Evolutionary conservation across 2,113 vertebrate genomes (phyloP), one percentile per base, ranked within the genome.

Genomic region (Tragelaphus strepsiceros): DNA sequence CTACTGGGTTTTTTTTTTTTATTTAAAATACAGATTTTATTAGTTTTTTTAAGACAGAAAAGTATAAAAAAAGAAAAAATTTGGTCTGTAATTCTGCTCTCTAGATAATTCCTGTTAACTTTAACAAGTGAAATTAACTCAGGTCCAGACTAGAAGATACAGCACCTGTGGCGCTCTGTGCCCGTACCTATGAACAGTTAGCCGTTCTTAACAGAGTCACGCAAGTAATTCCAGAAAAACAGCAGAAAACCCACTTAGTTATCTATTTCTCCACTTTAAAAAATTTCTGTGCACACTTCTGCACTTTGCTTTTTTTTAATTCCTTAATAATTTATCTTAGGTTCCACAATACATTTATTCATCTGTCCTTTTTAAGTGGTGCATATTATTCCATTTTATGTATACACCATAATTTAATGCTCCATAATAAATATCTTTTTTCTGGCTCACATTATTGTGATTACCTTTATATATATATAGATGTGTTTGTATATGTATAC

Each of bases 51-150:
- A 90, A 96, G 24, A 97, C 49, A 83, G 19, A 80, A 89, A 86
- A 85, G 15, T 71, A 83, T 80, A 35, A 5, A 59, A 94, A 58
- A 87, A 90, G 39, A 39, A 59, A 88, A 96, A 97, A 95, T 28
- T 61, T 84, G 80, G 11, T 30, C 46, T 26, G 32, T 49, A 80
- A 84, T 88, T 85, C 49, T 90, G 24, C 17, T 58, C 10, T 43
- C 28, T 90, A 30, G 54, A 5, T 64, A 94, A 77, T 39, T 30
- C 14, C 74, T 88, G 3, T 13, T 83, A 92, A 74, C n/a, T 88
- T 88, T 81, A 87, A 90, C 93, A 94, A 90, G 53, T 96, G 91
- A 90, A 83, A 92, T 77, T 74, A 96, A 93, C 94, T 96, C 24
- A 59, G 21, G 0, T 59, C 64, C 53, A 88, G 53, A 32, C 87